Evolutionary conservation across 2,888 invertebrate genomes (phyloP).

Genomic region (Heteromurus nitidus): DNA sequence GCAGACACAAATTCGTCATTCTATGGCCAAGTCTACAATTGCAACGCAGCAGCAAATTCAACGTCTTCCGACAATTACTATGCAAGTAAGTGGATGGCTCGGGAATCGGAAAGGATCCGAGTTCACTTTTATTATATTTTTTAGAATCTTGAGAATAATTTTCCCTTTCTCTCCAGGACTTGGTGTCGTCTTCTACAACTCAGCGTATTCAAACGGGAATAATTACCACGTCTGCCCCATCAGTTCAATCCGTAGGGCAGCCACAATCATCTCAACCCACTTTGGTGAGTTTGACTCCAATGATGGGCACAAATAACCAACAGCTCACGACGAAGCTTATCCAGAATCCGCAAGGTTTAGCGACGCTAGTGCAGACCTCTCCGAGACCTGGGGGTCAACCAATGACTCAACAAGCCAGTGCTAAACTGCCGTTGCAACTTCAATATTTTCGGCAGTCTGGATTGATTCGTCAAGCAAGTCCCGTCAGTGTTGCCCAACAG

Average conservation of each 20-base stretch:
- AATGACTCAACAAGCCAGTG: slow-evolving; percentile 27
- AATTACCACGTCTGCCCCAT: slow-evolving; percentile 32
- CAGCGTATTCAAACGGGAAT: slow-evolving; percentile 41
- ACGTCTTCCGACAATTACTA: slow-evolving; percentile 30
- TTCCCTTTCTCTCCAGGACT: slow-evolving; percentile 22
- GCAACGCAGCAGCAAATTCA: slow-evolving; percentile 3
- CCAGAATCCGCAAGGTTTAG: slow-evolving; percentile 32
- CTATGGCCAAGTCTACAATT: slow-evolving; percentile 16
- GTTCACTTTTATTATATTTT: slow-evolving; percentile 4
- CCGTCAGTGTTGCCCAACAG: slow-evolving; percentile 54
- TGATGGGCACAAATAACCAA: slow-evolving; percentile 30
- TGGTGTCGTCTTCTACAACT: slow-evolving; percentile 36
- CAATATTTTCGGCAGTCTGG: slow-evolving; percentile 51
- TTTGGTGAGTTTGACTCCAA: slow-evolving; percentile 62
- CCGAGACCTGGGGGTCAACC: slow-evolving; percentile 29
- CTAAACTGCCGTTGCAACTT: slow-evolving; percentile 46
- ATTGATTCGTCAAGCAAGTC: slow-evolving; percentile 48
- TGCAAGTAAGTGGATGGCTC: slow-evolving; percentile 36
- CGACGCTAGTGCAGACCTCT: slow-evolving; percentile 43
- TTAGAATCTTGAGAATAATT: neutral
- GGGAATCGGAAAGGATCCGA: no score
- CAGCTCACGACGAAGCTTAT: slow-evolving; percentile 43
- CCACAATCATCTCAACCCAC: slow-evolving; percentile 41
- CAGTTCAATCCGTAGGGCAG: neutral
- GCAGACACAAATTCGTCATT: neutral